Percentiles rank a stretch among this genome's conserved stretches.
Evolutionary conservation across 2,888 invertebrate species (phyloP).

Genomic region (Idaea straminata): DNA sequence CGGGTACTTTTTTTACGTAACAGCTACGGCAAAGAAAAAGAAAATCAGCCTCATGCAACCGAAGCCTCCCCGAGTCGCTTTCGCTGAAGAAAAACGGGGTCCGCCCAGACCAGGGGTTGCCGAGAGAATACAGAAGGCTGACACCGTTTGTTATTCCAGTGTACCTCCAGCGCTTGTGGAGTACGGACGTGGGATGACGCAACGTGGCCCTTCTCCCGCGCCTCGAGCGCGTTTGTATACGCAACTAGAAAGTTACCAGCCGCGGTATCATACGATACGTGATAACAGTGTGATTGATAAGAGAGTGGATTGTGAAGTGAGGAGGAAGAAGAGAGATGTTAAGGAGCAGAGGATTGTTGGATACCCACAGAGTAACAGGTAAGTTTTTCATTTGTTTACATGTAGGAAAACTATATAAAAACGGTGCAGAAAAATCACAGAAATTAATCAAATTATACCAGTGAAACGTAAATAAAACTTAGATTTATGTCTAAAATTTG

Average conservation of each 20-base stretch:
- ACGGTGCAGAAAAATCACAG: no score
- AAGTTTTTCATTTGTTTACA: slow-evolving; percentile 30
- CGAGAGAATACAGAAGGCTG: slow-evolving; percentile 45
- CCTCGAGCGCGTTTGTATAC: slow-evolving; percentile 70
- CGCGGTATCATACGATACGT: slow-evolving; percentile 74
- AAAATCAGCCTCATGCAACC: slow-evolving; percentile 76
- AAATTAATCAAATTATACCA: no score
- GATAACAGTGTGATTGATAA: slow-evolving; percentile 62
- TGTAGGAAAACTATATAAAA: not conserved
- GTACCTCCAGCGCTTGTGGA: slow-evolving; percentile 54
- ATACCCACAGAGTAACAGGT: slow-evolving; percentile 58
- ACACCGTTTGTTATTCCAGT: slow-evolving; percentile 43
- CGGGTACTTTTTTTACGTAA: slow-evolving; percentile 74
- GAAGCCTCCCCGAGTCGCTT: slow-evolving; percentile 70
- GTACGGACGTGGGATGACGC: slow-evolving; percentile 65
- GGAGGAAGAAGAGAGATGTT: slow-evolving; percentile 49
- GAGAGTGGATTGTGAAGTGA: slow-evolving; percentile 71
- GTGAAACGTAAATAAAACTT: no score
- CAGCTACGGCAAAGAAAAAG: slow-evolving; percentile 77
- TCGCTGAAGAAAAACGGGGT: slow-evolving; percentile 56
- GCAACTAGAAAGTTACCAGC: slow-evolving; percentile 77
- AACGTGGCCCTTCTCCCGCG: slow-evolving; percentile 58
- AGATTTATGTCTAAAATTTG: no score
- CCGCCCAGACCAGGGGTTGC: slow-evolving; percentile 60
- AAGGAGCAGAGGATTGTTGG: slow-evolving; percentile 55